A percentile compares a stretch with the other conserved stretches of the same genome.
phyloP scores from a whole-genome alignment of 1,140 invertebrate genomes.

The Meteorus sp. region DNA sequence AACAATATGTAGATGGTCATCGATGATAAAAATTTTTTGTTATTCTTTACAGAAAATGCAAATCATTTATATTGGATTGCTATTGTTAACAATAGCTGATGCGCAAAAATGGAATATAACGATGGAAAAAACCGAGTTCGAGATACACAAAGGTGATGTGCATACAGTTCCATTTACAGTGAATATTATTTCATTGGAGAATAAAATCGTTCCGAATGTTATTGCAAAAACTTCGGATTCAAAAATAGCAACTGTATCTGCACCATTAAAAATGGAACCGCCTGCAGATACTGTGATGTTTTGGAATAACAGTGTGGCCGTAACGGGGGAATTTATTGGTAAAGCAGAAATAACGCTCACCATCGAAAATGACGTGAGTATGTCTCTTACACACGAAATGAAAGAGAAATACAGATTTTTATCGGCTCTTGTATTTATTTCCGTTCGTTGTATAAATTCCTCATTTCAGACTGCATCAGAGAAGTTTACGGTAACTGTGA shows the following conservation, averaged over 20 bases:
- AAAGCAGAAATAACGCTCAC: conserved; percentile 46
- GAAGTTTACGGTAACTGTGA: conserved; percentile 62
- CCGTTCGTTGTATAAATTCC: conserved; percentile 11
- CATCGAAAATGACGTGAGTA: conserved; percentile 27
- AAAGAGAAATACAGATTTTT: neutral
- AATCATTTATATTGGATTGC: neutral
- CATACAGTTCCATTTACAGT: conserved; percentile 10
- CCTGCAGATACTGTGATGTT: conserved; percentile 6
- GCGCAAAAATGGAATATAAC: conserved; percentile 11
- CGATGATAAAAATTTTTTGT: neutral
- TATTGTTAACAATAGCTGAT: neutral
- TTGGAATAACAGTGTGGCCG: conserved; percentile 57
- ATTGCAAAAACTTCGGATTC: conserved; percentile 6
- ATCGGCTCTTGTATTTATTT: no score
- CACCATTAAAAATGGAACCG: conserved; percentile 17
- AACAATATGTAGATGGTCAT: no score
- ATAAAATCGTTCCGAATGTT: neutral
- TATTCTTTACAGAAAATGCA: conserved; percentile 23
- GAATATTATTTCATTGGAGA: neutral
- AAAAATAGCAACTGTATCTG: conserved; percentile 22
- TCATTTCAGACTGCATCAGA: conserved; percentile 36
- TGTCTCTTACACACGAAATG: conserved; percentile 4
- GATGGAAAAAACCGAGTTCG: neutral
- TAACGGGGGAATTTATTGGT: conserved; percentile 68
- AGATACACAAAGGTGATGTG: conserved; percentile 13